A percentile compares a stretch with the other conserved stretches of the same genome.
Evolutionary conservation across 2,888 invertebrate species (phyloP).

Genomic region (Pachycephus smyrnensis): DNA sequence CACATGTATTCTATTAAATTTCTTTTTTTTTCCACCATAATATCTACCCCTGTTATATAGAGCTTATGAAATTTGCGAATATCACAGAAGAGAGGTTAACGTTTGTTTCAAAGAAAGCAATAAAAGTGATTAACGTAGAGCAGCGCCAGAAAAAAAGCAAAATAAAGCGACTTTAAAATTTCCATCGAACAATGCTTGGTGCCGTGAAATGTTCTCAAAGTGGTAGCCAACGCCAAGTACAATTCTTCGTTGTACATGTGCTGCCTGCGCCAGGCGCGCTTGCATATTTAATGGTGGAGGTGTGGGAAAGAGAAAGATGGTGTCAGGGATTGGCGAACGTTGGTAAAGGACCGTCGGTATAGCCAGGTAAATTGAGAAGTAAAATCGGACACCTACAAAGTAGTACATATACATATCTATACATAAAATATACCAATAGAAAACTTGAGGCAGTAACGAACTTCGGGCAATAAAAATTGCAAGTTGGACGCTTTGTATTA

Average conservation of each 20-base stretch:
- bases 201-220: no score
- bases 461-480: conserved; percentile 21
- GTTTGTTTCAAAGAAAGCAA: no score
- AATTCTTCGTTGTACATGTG: background rate
- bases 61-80: background rate
- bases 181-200: no score
- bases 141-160: no score
- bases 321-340: background rate
- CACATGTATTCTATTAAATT: no score
- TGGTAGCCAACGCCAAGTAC: background rate
- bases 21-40: background rate
- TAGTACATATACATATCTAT: background rate
- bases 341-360: background rate
- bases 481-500: conserved; percentile 21
- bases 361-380: background rate
- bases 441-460: conserved; percentile 37
- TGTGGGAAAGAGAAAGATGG: background rate
- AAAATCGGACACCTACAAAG: background rate
- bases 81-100: no score
- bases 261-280: background rate
- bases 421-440: background rate
- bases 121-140: no score
- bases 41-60: background rate
- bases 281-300: background rate
- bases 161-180: no score